Conservation (phyloP, 2,113 vertebrate genomes). For the Heterotilapia buettikoferi region DNA sequence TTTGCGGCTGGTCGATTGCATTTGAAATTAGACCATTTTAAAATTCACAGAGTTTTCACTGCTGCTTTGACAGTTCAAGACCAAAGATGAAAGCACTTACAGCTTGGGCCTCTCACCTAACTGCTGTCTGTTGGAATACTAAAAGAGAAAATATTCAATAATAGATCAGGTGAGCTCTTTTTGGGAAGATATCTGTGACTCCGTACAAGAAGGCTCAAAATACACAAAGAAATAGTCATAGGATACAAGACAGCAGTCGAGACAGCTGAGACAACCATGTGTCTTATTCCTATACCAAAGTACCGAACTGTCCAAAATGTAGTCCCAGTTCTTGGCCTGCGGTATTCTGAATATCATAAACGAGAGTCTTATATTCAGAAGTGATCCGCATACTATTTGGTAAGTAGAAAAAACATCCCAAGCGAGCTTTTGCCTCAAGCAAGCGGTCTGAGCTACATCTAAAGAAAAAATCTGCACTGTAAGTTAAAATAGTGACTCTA, state of each 20-base stretch:
- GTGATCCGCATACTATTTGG: slow-evolving; percentile 15
- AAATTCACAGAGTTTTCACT: not conserved
- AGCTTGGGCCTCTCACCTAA: not conserved
- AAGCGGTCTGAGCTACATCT: slow-evolving; percentile 22
- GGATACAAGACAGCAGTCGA: not conserved
- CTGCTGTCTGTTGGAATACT: not conserved
- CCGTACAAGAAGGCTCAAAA: not conserved
- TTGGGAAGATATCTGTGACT: not conserved
- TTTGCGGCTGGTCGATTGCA: not conserved
- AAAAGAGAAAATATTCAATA: slow-evolving; percentile 31
- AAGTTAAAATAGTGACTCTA: slow-evolving; percentile 53
- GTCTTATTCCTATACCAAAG: not conserved
- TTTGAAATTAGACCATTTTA: not conserved
- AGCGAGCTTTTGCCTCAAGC: slow-evolving; percentile 32
- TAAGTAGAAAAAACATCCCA: slow-evolving; percentile 34
- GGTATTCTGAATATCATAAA: not conserved
- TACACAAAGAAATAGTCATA: not conserved
- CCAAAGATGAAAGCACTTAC: slow-evolving; percentile 19
- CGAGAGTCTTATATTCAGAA: slow-evolving; percentile 8
- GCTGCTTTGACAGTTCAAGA: not conserved
- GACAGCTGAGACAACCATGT: not conserved
- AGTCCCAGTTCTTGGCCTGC: not conserved
- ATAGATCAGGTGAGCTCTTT: slow-evolving; percentile 5
- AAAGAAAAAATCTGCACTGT: slow-evolving; percentile 38
- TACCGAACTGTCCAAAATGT: not conserved